Percentiles rank a stretch among this genome's conserved stretches.
Evolutionary conservation across 2,888 invertebrate genomes (phyloP).

Genomic region (Apamea epomidion): DNA sequence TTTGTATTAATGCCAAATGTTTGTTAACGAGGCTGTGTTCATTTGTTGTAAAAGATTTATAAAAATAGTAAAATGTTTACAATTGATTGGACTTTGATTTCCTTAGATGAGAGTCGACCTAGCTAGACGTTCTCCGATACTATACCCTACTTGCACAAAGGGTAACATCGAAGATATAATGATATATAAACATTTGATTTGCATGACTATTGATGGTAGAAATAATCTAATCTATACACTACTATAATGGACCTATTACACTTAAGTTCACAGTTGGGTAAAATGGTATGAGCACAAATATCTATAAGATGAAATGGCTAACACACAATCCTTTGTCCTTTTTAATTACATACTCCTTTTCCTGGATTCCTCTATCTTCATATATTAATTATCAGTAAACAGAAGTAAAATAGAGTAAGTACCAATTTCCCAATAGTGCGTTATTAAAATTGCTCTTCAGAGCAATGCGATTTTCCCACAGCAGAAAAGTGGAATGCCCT

Average conservation of each 20-base stretch:
- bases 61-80: conserved; percentile 76
- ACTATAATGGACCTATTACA: conserved; percentile 7
- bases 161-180: conserved; percentile 12
- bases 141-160: conserved; percentile 12
- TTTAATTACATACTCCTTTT: conserved; percentile 8
- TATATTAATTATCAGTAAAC: conserved; percentile 7
- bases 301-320: conserved; percentile 33
- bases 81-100: conserved; percentile 72
- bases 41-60: conserved; percentile 73
- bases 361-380: conserved; percentile 6
- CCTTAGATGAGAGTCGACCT: conserved; percentile 48
- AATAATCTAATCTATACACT: conserved; percentile 25
- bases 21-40: conserved; percentile 76
- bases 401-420: not conserved
- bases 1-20: conserved; percentile 72
- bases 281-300: conserved; percentile 24
- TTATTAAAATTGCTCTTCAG: not conserved
- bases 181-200: conserved; percentile 22
- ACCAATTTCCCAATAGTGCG: not conserved
- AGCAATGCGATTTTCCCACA: not conserved
- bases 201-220: conserved; percentile 48
- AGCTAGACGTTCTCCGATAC: conserved; percentile 4
- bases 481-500: conserved; percentile 16
- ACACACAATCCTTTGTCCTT: conserved; percentile 23
- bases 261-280: conserved; percentile 18